These are phyloP conservation scores for Myocastor coypus DNA, from an alignment of 2,113 vertebrate species.

Conservation along the genomic window DNA sequence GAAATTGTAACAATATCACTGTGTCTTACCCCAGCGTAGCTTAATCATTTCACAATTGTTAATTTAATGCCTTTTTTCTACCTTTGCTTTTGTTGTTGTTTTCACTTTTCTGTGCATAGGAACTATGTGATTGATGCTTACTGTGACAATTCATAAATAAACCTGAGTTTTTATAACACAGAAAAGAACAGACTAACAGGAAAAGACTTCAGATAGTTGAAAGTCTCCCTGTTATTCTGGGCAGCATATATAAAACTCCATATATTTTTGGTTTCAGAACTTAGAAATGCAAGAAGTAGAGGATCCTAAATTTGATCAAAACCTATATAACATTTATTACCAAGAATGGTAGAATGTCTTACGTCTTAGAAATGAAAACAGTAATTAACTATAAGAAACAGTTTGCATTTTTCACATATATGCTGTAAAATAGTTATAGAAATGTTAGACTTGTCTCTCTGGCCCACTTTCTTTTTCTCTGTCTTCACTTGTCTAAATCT, in stretches of 20 bases:
- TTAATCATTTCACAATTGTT: conserved; percentile 20
- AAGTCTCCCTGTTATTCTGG: conserved; percentile 41
- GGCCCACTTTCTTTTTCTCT: background rate
- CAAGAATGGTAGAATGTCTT: background rate
- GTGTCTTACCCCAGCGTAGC: background rate
- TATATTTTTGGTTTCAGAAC: conserved; percentile 53
- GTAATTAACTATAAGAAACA: background rate
- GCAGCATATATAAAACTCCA: conserved; percentile 53
- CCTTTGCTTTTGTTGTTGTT: background rate
- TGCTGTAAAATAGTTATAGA: background rate
- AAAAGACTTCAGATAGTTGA: conserved; percentile 60
- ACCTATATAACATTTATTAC: background rate
- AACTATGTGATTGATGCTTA: background rate
- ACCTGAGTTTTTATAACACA: conserved; percentile 3
- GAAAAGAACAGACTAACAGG: conserved; percentile 40
- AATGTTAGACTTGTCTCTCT: background rate
- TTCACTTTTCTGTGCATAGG: background rate
- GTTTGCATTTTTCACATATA: conserved; percentile 35
- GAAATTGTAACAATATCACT: background rate
- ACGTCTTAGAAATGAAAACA: conserved; percentile 4
- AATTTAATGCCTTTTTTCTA: background rate
- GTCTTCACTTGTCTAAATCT: background rate
- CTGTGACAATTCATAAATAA: conserved; percentile 40
- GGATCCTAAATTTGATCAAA: conserved; percentile 12
- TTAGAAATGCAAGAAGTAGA: background rate